Evolutionary conservation across 2,888 invertebrate genomes (phyloP).

Genomic region (Ophion ellenae): DNA sequence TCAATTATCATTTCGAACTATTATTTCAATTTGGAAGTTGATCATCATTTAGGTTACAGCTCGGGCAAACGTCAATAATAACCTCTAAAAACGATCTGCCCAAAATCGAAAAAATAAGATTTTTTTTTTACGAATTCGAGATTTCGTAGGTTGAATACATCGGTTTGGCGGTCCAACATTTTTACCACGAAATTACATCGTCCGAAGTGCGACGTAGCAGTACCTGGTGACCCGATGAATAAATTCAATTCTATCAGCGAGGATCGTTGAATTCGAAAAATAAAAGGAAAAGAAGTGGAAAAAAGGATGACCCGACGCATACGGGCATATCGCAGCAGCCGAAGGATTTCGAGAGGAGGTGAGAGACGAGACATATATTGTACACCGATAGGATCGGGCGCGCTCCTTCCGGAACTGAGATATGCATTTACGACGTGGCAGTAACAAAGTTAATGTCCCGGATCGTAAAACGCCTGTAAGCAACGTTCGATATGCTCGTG

Average conservation of each 20-base stretch:
- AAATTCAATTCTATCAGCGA: conserved; percentile 51
- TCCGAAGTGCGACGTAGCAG: conserved; percentile 13
- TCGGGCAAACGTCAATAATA: no score
- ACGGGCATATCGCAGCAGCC: neutral
- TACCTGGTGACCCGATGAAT: conserved; percentile 30
- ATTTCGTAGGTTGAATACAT: neutral
- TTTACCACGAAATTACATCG: conserved; percentile 8
- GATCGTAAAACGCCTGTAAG: conserved; percentile 43
- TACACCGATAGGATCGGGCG: conserved; percentile 42
- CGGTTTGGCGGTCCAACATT: neutral
- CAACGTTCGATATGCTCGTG: conserved; percentile 41
- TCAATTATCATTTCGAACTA: no score
- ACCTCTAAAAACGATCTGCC: no score
- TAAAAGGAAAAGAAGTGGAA: neutral
- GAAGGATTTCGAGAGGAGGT: conserved; percentile 24
- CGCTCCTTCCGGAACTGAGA: conserved; percentile 57
- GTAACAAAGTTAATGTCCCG: conserved; percentile 55
- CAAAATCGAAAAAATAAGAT: neutral
- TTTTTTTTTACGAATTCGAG: neutral
- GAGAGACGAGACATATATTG: conserved; percentile 46
- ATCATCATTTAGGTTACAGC: no score
- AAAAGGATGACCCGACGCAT: neutral
- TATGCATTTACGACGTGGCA: conserved; percentile 59
- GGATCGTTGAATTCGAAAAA: conserved; percentile 47
- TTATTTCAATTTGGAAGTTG: no score